Evolutionary conservation across 2,888 invertebrate species (phyloP).

Genomic region (Entomobrya proxima): DNA sequence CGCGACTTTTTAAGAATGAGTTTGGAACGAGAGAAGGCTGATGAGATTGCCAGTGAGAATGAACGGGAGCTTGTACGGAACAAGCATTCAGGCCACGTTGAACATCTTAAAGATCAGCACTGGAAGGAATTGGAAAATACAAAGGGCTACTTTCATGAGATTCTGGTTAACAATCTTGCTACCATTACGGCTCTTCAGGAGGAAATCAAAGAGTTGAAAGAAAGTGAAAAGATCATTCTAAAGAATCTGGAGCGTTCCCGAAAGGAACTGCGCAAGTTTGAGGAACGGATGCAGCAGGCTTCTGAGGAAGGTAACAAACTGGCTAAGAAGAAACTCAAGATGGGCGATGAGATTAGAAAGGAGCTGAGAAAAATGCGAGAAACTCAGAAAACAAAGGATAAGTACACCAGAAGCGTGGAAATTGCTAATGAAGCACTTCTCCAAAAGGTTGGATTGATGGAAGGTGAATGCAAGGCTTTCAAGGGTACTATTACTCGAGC

Average conservation of each 20-base stretch:
- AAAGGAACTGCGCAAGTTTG: conserved; percentile 61
- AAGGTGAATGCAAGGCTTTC: conserved; percentile 87
- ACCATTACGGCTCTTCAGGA: conserved; percentile 90
- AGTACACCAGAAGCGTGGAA: conserved; percentile 63
- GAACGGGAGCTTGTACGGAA: conserved; percentile 94
- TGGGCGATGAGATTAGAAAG: conserved; percentile 83
- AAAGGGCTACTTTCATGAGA: conserved; percentile 96
- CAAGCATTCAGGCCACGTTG: conserved; percentile 91
- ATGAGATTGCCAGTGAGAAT: conserved; percentile 76
- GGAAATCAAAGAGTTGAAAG: conserved; percentile 58
- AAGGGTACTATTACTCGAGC: conserved; percentile 88
- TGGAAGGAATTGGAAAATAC: conserved; percentile 91
- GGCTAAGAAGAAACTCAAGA: conserved; percentile 82
- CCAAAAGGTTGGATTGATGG: conserved; percentile 77
- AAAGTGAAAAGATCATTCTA: conserved; percentile 65
- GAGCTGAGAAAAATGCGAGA: conserved; percentile 44
- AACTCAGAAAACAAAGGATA: conserved; percentile 66
- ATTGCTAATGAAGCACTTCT: conserved; percentile 68
- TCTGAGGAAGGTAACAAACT: conserved; percentile 88
- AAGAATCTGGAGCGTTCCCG: conserved; percentile 33
- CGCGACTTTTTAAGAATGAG: conserved; percentile 83
- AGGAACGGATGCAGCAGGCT: conserved; percentile 74
- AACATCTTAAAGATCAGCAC: conserved; percentile 87
- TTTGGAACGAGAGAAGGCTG: conserved; percentile 79
- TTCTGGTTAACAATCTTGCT: conserved; percentile 93